A percentile compares a stretch with the other conserved stretches of the same genome.
Conservation (phyloP, 1,140 invertebrate species). For the Eubasilissa regina region DNA sequence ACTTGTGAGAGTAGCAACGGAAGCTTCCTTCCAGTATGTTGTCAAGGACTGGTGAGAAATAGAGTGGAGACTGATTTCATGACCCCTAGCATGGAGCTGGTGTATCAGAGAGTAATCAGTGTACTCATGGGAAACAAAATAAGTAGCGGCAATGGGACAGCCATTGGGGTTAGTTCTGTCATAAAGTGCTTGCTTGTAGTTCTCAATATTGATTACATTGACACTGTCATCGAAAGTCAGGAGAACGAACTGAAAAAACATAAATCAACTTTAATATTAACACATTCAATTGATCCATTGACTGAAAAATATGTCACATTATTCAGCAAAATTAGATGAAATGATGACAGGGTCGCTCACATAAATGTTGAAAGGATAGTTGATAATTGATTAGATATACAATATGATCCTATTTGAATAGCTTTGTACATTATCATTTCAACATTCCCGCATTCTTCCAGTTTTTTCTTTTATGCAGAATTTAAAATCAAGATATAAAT, state of each 20-base stretch:
- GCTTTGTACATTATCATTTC: too few species aligned
- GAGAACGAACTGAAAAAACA: conserved; percentile 76
- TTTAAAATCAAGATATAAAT: too few species aligned
- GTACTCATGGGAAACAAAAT: conserved; percentile 80
- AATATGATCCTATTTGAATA: too few species aligned
- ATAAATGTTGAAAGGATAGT: too few species aligned
- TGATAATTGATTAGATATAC: too few species aligned
- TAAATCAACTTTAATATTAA: too few species aligned
- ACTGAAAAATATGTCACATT: too few species aligned
- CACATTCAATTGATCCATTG: too few species aligned
- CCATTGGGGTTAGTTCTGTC: conserved; percentile 76
- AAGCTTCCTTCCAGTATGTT: conserved; percentile 71
- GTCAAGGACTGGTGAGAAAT: conserved; percentile 68
- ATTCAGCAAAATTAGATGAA: too few species aligned
- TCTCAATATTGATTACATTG: conserved; percentile 77
- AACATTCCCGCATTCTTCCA: too few species aligned
- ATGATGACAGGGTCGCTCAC: too few species aligned
- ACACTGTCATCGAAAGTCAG: conserved; percentile 82
- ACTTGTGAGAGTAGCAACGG: conserved; percentile 66
- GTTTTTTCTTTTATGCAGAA: too few species aligned
- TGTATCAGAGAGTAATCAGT: conserved; percentile 79
- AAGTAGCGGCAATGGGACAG: conserved; percentile 77
- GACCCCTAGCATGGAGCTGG: conserved; percentile 76
- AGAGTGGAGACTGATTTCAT: conserved; percentile 81
- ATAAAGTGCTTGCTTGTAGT: conserved; percentile 76